These are phyloP conservation scores for Tetheella fluctuosa DNA, from an alignment of 2,888 invertebrate species.

Conservation along the genomic window DNA sequence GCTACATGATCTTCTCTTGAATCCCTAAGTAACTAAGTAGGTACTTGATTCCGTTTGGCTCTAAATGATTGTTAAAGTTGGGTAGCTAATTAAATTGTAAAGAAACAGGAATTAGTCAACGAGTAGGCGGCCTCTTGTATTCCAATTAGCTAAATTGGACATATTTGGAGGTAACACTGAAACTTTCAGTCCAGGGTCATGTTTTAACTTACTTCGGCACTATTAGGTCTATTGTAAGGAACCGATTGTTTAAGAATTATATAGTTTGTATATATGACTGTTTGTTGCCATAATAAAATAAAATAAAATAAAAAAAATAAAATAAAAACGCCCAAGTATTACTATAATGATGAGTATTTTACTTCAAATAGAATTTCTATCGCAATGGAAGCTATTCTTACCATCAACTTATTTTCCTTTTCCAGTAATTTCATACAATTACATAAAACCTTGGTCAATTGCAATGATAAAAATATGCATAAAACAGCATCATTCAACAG, in stretches of 20 bases:
- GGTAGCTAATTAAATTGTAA: not conserved
- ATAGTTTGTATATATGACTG: too few species aligned
- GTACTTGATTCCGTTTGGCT: not conserved
- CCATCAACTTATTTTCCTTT: not conserved
- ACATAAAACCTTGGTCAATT: not conserved
- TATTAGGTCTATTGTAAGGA: too few species aligned
- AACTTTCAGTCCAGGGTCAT: not conserved
- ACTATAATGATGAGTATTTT: too few species aligned
- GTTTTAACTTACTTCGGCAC: too few species aligned
- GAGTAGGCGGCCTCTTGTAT: not conserved
- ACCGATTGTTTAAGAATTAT: too few species aligned
- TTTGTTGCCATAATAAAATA: too few species aligned
- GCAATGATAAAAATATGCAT: too few species aligned
- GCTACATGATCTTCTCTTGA: too few species aligned
- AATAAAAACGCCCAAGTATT: too few species aligned
- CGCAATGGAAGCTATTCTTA: not conserved
- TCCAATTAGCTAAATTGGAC: conserved; percentile 1
- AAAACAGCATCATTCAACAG: not conserved
- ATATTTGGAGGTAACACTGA: not conserved
- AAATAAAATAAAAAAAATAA: too few species aligned
- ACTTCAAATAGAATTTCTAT: not conserved
- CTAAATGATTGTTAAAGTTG: not conserved
- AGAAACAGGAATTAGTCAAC: not conserved
- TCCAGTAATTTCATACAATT: not conserved
- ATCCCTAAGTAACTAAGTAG: too few species aligned